A percentile compares a stretch with the other conserved stretches of the same genome.
These are phyloP conservation scores for Tautogolabrus adspersus DNA, from an alignment of 2,113 vertebrate genomes.

Conservation along the genomic window DNA sequence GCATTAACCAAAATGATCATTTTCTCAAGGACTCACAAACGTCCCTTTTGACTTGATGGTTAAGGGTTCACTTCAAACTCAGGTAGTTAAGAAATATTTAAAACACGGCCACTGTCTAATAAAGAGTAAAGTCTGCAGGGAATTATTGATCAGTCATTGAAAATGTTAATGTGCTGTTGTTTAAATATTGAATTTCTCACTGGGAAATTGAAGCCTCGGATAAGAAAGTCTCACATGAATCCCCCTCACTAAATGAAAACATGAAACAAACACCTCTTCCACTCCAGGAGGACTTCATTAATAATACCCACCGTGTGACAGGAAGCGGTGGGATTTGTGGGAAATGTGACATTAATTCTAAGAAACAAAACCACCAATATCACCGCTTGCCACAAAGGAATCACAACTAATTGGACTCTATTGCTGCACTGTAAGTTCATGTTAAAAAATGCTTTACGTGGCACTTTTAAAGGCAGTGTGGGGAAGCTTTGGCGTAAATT, in stretches of 20 bases:
- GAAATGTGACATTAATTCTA: constrained; percentile 21
- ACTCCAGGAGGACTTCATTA: background rate
- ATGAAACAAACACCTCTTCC: background rate
- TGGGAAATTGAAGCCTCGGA: background rate
- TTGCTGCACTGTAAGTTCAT: constrained; percentile 3
- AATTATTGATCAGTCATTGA: no score
- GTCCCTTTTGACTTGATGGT: no score
- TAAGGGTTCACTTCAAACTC: no score
- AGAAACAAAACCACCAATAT: background rate
- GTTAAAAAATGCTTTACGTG: constrained; percentile 5
- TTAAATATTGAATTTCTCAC: no score
- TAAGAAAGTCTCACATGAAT: background rate
- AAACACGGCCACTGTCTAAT: no score
- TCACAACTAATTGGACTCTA: constrained; percentile 17
- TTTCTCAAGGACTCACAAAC: no score
- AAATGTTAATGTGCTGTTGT: no score
- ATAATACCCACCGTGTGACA: constrained; percentile 8
- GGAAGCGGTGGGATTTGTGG: constrained; percentile 10
- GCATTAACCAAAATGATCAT: no score
- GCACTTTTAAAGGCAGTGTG: constrained; percentile 36
- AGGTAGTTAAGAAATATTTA: no score
- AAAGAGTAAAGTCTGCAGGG: no score
- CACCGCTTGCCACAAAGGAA: background rate
- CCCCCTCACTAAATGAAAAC: background rate
- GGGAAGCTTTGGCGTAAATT: constrained; percentile 58